These are phyloP conservation scores for Cryptoprocta ferox DNA, from an alignment of 2,797 vertebrate genomes.

Conservation along the genomic window DNA sequence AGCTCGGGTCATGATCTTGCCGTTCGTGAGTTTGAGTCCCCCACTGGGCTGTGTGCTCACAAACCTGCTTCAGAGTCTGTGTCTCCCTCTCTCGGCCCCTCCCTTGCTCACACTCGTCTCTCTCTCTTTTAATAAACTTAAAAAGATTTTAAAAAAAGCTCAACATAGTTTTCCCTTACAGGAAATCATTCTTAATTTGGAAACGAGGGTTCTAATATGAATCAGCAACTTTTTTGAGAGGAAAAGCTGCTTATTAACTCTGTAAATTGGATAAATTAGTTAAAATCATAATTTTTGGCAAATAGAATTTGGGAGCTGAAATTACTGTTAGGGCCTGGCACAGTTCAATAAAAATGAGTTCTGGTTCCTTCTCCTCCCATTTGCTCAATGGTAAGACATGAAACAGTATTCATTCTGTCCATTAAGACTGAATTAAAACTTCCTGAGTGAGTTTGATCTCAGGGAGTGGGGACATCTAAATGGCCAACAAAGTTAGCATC, in stretches of 20 bases:
- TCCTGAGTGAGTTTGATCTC: background rate
- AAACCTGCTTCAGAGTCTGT: too few species aligned
- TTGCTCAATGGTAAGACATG: background rate
- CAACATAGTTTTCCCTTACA: background rate
- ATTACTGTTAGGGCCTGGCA: background rate
- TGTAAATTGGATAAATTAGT: background rate
- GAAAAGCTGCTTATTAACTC: conserved; percentile 17
- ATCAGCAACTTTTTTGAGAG: conserved; percentile 28
- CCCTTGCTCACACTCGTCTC: too few species aligned
- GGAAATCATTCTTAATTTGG: conserved; percentile 43
- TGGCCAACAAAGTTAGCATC: background rate
- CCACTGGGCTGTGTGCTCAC: too few species aligned
- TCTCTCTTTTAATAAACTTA: too few species aligned
- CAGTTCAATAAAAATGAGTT: conserved; percentile 11
- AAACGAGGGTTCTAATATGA: conserved; percentile 47
- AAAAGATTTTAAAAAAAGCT: background rate
- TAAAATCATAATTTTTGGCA: conserved; percentile 46
- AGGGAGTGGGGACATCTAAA: background rate
- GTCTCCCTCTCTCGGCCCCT: too few species aligned
- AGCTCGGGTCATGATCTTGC: too few species aligned
- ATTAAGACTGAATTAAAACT: conserved; percentile 11
- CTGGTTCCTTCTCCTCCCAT: background rate
- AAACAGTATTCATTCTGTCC: background rate
- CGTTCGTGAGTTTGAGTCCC: too few species aligned
- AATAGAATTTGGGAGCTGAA: conserved; percentile 54